A percentile compares a stretch with the other conserved stretches of the same genome.
These are phyloP conservation scores for Stomorhina lunata DNA, from an alignment of 2,888 invertebrate species.

Conservation along the genomic window DNA sequence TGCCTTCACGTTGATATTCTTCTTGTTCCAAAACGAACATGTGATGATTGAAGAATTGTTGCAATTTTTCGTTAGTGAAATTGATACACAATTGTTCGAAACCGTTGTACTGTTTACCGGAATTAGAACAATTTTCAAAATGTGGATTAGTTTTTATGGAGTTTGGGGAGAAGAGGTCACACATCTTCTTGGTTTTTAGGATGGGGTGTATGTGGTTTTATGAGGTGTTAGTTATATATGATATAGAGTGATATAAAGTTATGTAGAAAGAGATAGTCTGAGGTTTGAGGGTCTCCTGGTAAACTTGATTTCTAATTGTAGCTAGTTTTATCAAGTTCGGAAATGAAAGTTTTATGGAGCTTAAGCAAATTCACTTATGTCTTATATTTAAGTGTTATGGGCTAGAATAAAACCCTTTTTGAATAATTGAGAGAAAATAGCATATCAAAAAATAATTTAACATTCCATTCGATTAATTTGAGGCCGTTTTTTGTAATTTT, in stretches of 20 bases:
- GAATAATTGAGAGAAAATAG: neutral
- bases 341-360: neutral
- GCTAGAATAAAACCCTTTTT: neutral
- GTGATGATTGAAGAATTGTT: conserved; percentile 97
- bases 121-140: conserved; percentile 78
- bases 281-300: neutral
- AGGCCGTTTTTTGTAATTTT: neutral
- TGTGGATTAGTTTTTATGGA: conserved; percentile 55
- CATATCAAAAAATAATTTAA: neutral
- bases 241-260: neutral
- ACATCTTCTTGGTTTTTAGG: conserved; percentile 5
- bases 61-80: conserved; percentile 95
- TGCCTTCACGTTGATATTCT: conserved; percentile 94
- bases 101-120: conserved; percentile 86
- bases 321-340: conserved; percentile 5
- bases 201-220: conserved; percentile 38
- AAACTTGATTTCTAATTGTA: conserved; percentile 32
- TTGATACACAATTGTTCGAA: conserved; percentile 97
- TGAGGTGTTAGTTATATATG: conserved; percentile 26
- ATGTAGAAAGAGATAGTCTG: neutral
- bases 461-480: conserved; percentile 42
- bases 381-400: conserved; percentile 14
- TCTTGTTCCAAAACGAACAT: conserved; percentile 97
- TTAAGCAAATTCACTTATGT: conserved; percentile 26
- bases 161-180: conserved; percentile 27